These are phyloP conservation scores for Agelas oroides DNA, from an alignment of 37 sponge, comb jelly and placozoan genomes.

Conservation along the genomic window DNA sequence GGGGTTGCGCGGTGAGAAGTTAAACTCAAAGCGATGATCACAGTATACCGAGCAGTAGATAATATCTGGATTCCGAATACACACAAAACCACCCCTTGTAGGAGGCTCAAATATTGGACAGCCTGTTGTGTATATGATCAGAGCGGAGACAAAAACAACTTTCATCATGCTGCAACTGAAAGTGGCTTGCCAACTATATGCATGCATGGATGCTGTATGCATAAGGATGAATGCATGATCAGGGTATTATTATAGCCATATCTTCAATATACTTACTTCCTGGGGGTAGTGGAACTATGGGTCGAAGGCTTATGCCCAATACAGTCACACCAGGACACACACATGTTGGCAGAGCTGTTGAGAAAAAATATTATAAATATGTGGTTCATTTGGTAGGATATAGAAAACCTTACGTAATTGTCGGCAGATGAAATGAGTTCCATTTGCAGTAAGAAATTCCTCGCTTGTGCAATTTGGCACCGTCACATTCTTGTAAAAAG, in stretches of 20 bases:
- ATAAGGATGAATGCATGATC: too few species aligned
- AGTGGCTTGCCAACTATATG: too few species aligned
- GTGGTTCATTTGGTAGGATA: too few species aligned
- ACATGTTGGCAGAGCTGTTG: slow-evolving; percentile 3
- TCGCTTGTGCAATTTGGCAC: slow-evolving; percentile 21
- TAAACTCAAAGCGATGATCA: slow-evolving; percentile 65
- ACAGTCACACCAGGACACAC: too few species aligned
- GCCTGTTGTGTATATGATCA: slow-evolving; percentile 20
- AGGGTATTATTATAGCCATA: too few species aligned
- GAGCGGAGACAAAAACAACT: too few species aligned
- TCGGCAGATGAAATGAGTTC: slow-evolving; percentile 28
- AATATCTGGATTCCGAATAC: slow-evolving; percentile 11
- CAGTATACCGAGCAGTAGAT: slow-evolving; percentile 64
- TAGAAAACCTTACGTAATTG: slow-evolving; percentile 16
- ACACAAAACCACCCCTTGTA: slow-evolving; percentile 41
- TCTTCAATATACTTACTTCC: slow-evolving; percentile 1
- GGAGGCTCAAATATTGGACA: slow-evolving; percentile 55
- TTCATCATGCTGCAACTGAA: too few species aligned
- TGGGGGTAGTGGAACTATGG: slow-evolving; percentile 35
- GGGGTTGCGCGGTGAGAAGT: slow-evolving; percentile 44
- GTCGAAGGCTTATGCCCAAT: too few species aligned
- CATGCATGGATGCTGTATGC: too few species aligned
- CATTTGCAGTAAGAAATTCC: slow-evolving; percentile 52
- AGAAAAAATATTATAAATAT: too few species aligned
- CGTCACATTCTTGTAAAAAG: neutral